These are phyloP conservation scores for Phocoena sinus DNA, from an alignment of 2,113 vertebrate genomes.

Conservation along the genomic window DNA sequence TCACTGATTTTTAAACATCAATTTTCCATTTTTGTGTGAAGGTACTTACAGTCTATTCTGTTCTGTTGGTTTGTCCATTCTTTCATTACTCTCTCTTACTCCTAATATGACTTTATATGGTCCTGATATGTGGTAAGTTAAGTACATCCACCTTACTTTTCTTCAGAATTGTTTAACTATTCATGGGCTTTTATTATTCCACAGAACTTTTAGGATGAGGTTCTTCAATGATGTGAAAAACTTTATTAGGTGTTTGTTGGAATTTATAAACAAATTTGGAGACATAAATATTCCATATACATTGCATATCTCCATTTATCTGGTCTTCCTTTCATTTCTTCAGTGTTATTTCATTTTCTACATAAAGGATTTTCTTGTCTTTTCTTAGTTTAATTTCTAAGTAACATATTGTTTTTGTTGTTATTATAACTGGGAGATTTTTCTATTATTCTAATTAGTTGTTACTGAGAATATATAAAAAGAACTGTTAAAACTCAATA, in stretches of 20 bases:
- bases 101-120: background rate
- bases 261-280: background rate
- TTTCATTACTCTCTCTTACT: background rate
- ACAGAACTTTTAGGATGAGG: background rate
- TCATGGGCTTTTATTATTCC: background rate
- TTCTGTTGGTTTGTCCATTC: background rate
- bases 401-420: background rate
- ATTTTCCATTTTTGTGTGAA: background rate
- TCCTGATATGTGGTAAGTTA: background rate
- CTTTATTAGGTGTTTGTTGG: background rate
- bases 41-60: background rate
- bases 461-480: background rate
- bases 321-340: background rate
- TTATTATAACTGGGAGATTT: background rate
- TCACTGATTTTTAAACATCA: background rate
- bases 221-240: background rate
- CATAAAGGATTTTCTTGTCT: background rate
- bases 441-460: background rate
- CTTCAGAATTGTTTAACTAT: background rate
- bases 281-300: background rate
- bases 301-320: background rate
- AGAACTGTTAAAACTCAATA: background rate
- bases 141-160: background rate
- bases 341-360: background rate
- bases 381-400: background rate